Base-by-base conservation (phyloP, 2,797 vertebrate genomes). In the Crocodylus rhombifer region DNA sequence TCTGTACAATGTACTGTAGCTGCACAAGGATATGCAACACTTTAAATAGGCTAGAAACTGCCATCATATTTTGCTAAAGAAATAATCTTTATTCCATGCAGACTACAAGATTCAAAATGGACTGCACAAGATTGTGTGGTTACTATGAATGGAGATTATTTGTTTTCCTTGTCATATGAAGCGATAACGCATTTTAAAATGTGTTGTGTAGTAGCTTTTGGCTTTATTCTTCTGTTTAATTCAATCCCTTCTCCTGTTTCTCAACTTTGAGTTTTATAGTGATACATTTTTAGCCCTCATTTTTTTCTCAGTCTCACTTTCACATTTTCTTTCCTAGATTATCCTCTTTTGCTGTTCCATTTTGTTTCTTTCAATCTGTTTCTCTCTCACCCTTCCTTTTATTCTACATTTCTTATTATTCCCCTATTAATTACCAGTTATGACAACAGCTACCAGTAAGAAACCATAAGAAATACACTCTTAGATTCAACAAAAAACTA, bases 361-460 rank as follows among this genome's bases (percentile, higher is more conserved):
- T 69, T 42, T 83, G 61, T 80, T 42, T 69, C 85, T 87, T 92
- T 85, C 28, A 33, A 42, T 88, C 71, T 80, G 30, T 33, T 42
- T 85, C n/a, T 79, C 82, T 91, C 84, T 86, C 58, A 87, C 63
- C 80, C 62, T 79, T 79, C 76, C 28, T 79, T 77, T 91, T 89
- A 28, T 63, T 85, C 20, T 89, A 51, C 20, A 58, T 84, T 21
- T 28, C 25, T 63, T 74, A 62, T 61, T 92, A 73, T 82, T 93
- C 80, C 51, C 86, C 20, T 69, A 36, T 20, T 69, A 69, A 69
- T n/a, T 83, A 20, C 30, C 36, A 87, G 14, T 7, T 14, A 67
- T 85, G 62, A 13, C 17, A 88, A 8, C 28, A 77, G 25, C 65
- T 26, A 88, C 23, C 67, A 51, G 51, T 80, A 76, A 91, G 73